These are phyloP conservation scores for Bettongia penicillata DNA, from an alignment of 2,113 vertebrate species.

Conservation along the genomic window DNA sequence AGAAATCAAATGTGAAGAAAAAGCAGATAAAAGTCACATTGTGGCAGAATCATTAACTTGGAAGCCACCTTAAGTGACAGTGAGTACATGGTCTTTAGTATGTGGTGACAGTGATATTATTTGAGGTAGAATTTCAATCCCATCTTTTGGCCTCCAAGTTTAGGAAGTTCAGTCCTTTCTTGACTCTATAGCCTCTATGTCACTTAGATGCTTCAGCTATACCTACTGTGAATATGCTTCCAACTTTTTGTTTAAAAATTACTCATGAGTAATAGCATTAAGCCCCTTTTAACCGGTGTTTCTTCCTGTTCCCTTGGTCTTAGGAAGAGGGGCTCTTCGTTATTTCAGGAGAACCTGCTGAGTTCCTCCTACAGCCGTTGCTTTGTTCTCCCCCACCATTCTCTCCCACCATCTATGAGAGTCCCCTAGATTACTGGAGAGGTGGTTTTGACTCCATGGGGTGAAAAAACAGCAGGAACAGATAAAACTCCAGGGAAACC, in stretches of 20 bases:
- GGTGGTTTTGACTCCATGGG: not conserved
- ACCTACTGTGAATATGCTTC: not conserved
- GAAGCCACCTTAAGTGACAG: not conserved
- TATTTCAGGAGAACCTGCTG: not conserved
- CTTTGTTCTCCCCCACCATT: not conserved
- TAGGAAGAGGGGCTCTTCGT: fast-evolving
- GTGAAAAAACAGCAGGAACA: not conserved
- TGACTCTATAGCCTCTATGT: not conserved
- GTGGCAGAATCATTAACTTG: not conserved
- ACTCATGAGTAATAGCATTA: not conserved
- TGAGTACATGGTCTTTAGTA: not conserved
- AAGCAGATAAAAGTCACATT: not conserved
- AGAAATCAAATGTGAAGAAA: not conserved
- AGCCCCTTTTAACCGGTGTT: not conserved
- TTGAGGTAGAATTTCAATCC: not conserved
- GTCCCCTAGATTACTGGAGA: not conserved
- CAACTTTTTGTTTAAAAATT: not conserved
- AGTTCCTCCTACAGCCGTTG: fast-evolving
- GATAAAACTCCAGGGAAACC: not conserved
- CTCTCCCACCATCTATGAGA: too few relatives aligned
- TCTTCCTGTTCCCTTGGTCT: too few relatives aligned
- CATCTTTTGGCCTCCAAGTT: not conserved
- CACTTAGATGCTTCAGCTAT: not conserved
- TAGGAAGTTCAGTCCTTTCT: not conserved
- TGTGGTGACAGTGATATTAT: not conserved